A percentile compares a stretch with the other conserved stretches of the same genome.
Conservation (phyloP, 2,113 vertebrate genomes). For the Globicephala melas region DNA sequence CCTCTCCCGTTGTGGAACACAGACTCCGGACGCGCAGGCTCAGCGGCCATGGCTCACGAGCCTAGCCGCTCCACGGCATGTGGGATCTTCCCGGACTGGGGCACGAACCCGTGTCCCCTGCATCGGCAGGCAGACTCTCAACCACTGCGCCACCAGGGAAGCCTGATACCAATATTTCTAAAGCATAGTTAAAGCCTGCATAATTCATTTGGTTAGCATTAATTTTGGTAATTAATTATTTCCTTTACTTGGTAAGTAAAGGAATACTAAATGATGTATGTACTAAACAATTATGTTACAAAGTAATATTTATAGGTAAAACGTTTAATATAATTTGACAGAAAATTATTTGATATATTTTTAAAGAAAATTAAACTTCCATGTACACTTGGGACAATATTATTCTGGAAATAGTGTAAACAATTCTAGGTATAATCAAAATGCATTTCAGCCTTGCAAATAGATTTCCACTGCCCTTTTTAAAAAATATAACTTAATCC, state of each 20-base stretch:
- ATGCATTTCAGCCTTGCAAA: constrained; percentile 13
- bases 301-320: constrained; percentile 40
- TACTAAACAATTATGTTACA: neutral
- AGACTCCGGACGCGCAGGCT: no score
- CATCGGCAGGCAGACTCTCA: no score
- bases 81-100: no score
- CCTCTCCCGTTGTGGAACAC: no score
- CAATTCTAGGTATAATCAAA: neutral
- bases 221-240: constrained; percentile 43
- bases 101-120: no score
- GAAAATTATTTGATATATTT: constrained; percentile 25
- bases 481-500: neutral
- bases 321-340: constrained; percentile 16
- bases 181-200: constrained; percentile 22
- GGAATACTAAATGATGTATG: constrained; percentile 13
- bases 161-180: constrained; percentile 20
- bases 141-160: no score
- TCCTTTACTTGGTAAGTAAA: constrained; percentile 39
- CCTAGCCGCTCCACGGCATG: no score
- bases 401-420: neutral
- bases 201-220: constrained; percentile 47
- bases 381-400: neutral
- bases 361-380: neutral
- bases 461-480: neutral
- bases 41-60: no score